Percentiles rank a stretch among this genome's conserved stretches.
These are phyloP conservation scores for Poecilia latipinna DNA, from an alignment of 2,113 vertebrate genomes.

Conservation along the genomic window DNA sequence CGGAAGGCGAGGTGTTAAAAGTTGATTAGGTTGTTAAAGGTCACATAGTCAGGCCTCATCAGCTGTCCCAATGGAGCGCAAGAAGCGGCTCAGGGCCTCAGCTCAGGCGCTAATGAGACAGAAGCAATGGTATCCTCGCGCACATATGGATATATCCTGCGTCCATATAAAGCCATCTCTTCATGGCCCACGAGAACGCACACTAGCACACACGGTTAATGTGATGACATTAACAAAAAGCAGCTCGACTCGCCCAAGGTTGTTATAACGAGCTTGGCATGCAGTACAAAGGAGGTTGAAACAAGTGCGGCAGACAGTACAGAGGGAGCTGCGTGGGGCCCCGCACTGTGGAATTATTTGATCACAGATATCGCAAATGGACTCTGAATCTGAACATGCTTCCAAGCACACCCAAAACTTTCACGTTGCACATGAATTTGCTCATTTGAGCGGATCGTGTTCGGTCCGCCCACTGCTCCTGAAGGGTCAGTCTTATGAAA, in stretches of 20 bases:
- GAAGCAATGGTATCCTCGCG: constrained; percentile 55
- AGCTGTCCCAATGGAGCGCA: constrained; percentile 72
- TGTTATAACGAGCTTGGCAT: constrained; percentile 43
- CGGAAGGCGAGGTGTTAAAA: constrained; percentile 82
- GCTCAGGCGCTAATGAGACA: constrained; percentile 79
- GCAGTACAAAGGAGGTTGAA: constrained; percentile 19
- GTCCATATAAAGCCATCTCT: constrained; percentile 35
- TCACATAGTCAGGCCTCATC: constrained; percentile 78
- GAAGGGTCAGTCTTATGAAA: constrained; percentile 70
- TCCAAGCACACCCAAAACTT: constrained; percentile 40
- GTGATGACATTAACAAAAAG: constrained; percentile 56
- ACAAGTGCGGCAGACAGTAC: constrained; percentile 6
- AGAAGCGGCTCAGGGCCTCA: constrained; percentile 65
- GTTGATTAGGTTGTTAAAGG: constrained; percentile 86
- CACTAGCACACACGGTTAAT: constrained; percentile 22
- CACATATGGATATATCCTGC: constrained; percentile 64
- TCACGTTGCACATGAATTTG: constrained; percentile 51
- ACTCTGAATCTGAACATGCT: constrained; percentile 12
- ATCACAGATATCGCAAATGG: constrained; percentile 42
- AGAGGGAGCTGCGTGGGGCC: constrained; percentile 21
- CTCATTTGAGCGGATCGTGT: constrained; percentile 62
- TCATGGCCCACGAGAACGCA: constrained; percentile 30
- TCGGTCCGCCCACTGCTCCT: constrained; percentile 66
- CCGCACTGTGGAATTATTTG: constrained; percentile 35
- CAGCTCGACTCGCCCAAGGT: constrained; percentile 39